Evolutionary conservation across 2,113 vertebrate genomes (phyloP), one percentile per base, ranked within the genome.

Genomic region (Maccullochella peelii): DNA sequence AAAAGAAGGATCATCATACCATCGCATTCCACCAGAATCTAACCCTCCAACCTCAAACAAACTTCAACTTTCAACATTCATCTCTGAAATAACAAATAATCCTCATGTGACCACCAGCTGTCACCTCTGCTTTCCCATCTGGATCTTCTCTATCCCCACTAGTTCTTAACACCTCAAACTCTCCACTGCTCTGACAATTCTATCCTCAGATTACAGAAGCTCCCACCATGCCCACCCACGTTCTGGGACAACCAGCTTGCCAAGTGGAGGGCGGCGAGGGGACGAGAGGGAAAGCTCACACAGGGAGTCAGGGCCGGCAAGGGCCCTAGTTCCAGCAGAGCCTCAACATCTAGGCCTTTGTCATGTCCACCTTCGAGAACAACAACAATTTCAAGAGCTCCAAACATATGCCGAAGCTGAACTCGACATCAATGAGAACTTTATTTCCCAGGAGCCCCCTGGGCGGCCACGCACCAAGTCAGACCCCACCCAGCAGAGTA

Each of bases 131-230:
- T 94, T 94, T 94, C 86, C 90, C 90, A 95, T 95, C 80, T 89
- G 95, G 95, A 95, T 89, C 92, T 90, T 87, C 86, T 88, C 75
- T 85, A 89, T 92, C 79, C 85, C 75, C 76, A 88, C 76, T 82
- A 88, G 80, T 89, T 90, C 83, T 87, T 95, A 91, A 91, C 83
- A 66, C 87, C 91, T 95, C 91, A 95, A 93, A 92, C 69, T 93
- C 87, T 95, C 94, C 95, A 94, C 95, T 95, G 79, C 96, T 97
- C 94, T 96, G 94, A 96, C 90, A 94, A 93, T 95, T 95, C 86
- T 96, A 87, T 96, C 91, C 97, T 96, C 96, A 99, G 98, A 99
- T 98, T 97, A 97, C 96, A 97, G 97, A 97, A 96, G 95, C 83
- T 73, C 96, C 93, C 96, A 97, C 94, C 96, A 97, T 94, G 94